Percentiles rank a stretch among this genome's conserved stretches.
Evolutionary conservation across 2,888 invertebrate species (phyloP).

Genomic region (Tiliacea citrago): DNA sequence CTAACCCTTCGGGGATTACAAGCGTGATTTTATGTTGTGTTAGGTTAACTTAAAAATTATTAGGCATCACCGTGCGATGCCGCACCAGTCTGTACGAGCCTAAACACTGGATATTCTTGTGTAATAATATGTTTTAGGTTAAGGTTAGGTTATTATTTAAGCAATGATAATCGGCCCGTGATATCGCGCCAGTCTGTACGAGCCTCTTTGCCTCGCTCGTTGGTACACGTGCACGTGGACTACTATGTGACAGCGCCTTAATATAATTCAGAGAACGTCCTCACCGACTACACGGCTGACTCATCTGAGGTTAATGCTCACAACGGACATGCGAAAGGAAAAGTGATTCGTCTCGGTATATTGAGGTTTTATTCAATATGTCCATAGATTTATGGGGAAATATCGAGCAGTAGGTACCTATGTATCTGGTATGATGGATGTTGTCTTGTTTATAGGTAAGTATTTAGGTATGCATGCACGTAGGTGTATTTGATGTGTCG

Average conservation of each 20-base stretch:
- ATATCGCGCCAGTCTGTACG: too few species aligned
- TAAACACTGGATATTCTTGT: too few species aligned
- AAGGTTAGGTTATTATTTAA: too few species aligned
- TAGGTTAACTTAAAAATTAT: too few species aligned
- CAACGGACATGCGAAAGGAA: slow-evolving; percentile 28
- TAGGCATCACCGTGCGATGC: too few species aligned
- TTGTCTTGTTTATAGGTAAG: neutral
- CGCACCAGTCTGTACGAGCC: too few species aligned
- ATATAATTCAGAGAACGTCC: slow-evolving; percentile 61
- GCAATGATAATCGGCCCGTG: too few species aligned
- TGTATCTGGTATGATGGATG: neutral
- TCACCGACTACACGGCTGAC: slow-evolving; percentile 57
- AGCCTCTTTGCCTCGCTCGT: too few species aligned
- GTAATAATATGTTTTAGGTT: too few species aligned
- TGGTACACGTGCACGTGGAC: neutral
- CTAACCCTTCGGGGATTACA: too few species aligned
- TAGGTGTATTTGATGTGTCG: neutral
- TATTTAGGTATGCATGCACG: neutral
- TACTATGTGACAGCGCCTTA: neutral
- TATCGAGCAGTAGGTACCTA: neutral
- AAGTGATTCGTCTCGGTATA: slow-evolving; percentile 35
- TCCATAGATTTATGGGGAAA: neutral
- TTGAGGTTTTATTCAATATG: neutral
- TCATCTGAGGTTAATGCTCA: slow-evolving; percentile 59
- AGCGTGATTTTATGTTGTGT: too few species aligned